Evolutionary conservation across 2,113 vertebrate genomes (phyloP).

Genomic region (Dendrocopos noguchii): DNA sequence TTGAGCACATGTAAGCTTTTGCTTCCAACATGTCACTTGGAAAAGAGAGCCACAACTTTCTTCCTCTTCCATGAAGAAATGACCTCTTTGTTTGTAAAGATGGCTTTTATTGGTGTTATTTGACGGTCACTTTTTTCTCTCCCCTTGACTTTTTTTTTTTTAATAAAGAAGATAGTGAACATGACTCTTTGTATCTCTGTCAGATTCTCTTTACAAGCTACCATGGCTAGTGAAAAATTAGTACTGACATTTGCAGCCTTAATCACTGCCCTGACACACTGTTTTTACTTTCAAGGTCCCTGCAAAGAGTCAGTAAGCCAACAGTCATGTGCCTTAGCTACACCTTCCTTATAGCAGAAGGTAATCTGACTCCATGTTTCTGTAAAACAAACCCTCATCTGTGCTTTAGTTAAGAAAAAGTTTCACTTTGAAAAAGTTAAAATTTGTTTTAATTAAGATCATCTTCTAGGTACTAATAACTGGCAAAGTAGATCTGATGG

Average conservation of each 20-base stretch:
- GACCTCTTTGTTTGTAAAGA: background rate
- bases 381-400: background rate
- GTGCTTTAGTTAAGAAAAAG: background rate
- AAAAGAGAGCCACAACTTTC: background rate
- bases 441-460: background rate
- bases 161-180: background rate
- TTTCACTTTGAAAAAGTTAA: background rate
- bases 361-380: background rate
- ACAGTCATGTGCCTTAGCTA: background rate
- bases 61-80: background rate
- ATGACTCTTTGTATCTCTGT: background rate
- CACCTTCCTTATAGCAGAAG: background rate
- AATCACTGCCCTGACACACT: background rate
- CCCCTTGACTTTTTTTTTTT: background rate
- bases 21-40: background rate
- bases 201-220: background rate
- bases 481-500: background rate
- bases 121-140: background rate
- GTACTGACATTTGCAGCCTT: background rate
- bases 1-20: background rate
- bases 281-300: background rate
- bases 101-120: background rate
- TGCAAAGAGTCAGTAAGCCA: background rate
- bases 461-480: background rate
- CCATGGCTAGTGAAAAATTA: background rate